Evolutionary conservation across 2,888 invertebrate genomes (phyloP).

Genomic region (Drosophila melanocephala): DNA sequence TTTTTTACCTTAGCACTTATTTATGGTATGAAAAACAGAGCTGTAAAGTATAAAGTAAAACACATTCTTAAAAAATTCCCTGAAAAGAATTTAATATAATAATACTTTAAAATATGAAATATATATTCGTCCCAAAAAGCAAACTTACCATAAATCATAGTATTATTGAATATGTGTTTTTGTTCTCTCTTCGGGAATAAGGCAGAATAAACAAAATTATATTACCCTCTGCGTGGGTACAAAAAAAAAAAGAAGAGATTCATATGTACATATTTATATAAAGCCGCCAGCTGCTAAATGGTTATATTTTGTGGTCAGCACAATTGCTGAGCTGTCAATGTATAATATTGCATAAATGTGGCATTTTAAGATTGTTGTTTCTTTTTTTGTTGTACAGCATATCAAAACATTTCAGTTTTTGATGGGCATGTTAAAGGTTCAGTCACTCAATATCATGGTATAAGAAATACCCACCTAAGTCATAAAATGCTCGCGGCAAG

Average conservation of each 20-base stretch:
- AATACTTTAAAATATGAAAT: background rate
- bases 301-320: slow-evolving; percentile 30
- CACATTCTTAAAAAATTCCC: background rate
- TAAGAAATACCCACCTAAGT: slow-evolving; percentile 41
- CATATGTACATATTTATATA: slow-evolving; percentile 21
- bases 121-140: background rate
- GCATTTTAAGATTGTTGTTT: slow-evolving; percentile 22
- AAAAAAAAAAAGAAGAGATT: background rate
- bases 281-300: slow-evolving; percentile 66
- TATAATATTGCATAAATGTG: slow-evolving; percentile 66
- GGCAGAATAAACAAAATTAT: background rate
- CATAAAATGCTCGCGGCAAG: slow-evolving; percentile 51
- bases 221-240: background rate
- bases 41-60: background rate
- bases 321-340: slow-evolving; percentile 67
- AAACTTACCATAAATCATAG: background rate
- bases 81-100: background rate
- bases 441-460: slow-evolving; percentile 42
- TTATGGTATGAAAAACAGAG: background rate
- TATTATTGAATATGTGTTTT: background rate
- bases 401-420: slow-evolving; percentile 52
- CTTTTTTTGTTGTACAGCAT: slow-evolving; percentile 14
- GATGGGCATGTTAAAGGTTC: slow-evolving; percentile 51
- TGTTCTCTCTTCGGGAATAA: background rate
- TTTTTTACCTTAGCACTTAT: background rate